Evolutionary conservation across 2,797 vertebrate species (phyloP).

Genomic region (Brotula barbata): DNA sequence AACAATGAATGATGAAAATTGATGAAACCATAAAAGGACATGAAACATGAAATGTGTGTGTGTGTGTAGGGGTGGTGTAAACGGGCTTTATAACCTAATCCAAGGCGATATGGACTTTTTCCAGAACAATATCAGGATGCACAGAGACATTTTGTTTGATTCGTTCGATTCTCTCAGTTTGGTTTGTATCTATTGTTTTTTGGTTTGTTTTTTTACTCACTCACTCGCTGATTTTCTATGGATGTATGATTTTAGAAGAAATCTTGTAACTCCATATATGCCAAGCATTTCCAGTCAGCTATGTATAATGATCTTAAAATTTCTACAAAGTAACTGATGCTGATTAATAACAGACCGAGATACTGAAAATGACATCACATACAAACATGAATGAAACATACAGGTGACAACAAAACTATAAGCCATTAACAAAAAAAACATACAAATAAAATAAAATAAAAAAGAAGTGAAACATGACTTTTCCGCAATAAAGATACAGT

Average conservation of each 20-base stretch:
- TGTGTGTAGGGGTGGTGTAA: constrained; percentile 24
- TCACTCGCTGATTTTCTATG: constrained; percentile 80
- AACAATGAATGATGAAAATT: constrained; percentile 28
- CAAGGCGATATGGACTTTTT: constrained; percentile 59
- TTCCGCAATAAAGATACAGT: constrained; percentile 94
- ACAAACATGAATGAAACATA: constrained; percentile 32
- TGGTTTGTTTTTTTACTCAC: constrained; percentile 69
- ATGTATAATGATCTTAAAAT: constrained; percentile 54
- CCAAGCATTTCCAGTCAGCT: constrained; percentile 61
- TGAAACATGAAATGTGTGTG: constrained; percentile 39
- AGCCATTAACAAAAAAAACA: constrained; percentile 55
- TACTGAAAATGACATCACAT: constrained; percentile 59
- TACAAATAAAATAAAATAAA: constrained; percentile 25
- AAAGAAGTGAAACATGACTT: constrained; percentile 76
- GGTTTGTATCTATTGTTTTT: constrained; percentile 61
- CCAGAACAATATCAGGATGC: constrained; percentile 73
- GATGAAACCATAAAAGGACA: constrained; percentile 52
- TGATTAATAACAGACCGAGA: constrained; percentile 63
- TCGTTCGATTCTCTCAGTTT: constrained; percentile 65
- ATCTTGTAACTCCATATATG: constrained; percentile 65
- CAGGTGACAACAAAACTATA: constrained; percentile 49
- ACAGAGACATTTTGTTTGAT: constrained; percentile 70
- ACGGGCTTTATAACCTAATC: constrained; percentile 69
- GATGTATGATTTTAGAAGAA: constrained; percentile 68
- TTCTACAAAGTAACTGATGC: constrained; percentile 58